A percentile compares a stretch with the other conserved stretches of the same genome.
phyloP scores from a whole-genome alignment of 2,888 invertebrate genomes.

The Nesidiocoris tenuis region DNA sequence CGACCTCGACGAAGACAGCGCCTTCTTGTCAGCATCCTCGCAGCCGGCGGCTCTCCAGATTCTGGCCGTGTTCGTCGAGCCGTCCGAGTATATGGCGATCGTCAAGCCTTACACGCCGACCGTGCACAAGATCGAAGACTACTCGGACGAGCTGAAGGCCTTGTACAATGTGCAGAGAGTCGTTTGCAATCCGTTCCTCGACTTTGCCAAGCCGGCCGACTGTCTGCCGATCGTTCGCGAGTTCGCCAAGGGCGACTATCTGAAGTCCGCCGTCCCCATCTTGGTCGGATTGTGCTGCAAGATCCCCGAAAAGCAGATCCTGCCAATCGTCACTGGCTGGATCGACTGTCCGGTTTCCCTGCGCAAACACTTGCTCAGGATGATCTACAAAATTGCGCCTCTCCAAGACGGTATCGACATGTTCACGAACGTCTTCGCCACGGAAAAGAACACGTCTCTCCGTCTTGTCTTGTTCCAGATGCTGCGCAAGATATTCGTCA shows the following conservation, averaged over 20 bases:
- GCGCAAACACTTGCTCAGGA: conserved; percentile 43
- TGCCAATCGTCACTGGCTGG: conserved; percentile 34
- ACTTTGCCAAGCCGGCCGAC: conserved; percentile 30
- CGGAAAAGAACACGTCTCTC: conserved; percentile 45
- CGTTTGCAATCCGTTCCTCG: conserved; percentile 23
- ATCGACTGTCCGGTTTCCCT: conserved; percentile 45
- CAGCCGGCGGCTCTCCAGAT: conserved; percentile 31
- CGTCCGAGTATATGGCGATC: conserved; percentile 27
- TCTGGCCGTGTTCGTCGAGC: conserved; percentile 23
- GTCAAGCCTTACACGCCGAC: conserved; percentile 21
- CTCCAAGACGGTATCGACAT: conserved; percentile 4
- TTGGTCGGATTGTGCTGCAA: conserved; percentile 32
- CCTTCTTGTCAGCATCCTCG: not conserved
- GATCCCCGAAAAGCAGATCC: conserved; percentile 40
- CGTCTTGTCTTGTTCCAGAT: conserved; percentile 41
- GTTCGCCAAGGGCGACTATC: conserved; percentile 46
- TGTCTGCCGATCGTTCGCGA: conserved; percentile 31
- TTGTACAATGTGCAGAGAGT: conserved; percentile 37
- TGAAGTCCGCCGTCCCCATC: conserved; percentile 44
- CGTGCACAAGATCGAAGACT: conserved; percentile 31
- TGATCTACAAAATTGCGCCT: conserved; percentile 38
- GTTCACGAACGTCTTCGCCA: conserved; percentile 33
- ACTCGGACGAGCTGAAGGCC: conserved; percentile 22
- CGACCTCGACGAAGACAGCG: not conserved
- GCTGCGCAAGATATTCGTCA: conserved; percentile 20